Percentiles rank a stretch among this genome's conserved stretches.
Conservation (phyloP, 1,140 invertebrate species). For the Platyscapa corneri region DNA sequence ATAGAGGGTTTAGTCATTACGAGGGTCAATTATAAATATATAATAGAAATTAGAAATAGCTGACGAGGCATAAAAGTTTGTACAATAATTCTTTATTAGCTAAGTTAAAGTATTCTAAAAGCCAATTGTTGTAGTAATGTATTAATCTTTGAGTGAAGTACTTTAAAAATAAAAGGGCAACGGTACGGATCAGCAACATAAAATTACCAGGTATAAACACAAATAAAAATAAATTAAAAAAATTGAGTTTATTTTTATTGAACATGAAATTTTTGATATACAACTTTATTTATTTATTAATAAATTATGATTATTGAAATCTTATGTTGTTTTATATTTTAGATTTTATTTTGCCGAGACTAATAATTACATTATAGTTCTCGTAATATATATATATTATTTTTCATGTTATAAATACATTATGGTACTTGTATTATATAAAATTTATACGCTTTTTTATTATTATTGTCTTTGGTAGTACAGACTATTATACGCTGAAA, state of each 20-base stretch:
- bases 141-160: too few relatives aligned
- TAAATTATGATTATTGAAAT: background rate
- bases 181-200: too few relatives aligned
- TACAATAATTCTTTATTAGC: too few relatives aligned
- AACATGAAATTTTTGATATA: background rate
- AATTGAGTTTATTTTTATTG: too few relatives aligned
- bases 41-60: too few relatives aligned
- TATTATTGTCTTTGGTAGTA: constrained; percentile 18
- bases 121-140: too few relatives aligned
- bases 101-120: too few relatives aligned
- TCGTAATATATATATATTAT: background rate
- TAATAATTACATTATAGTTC: background rate
- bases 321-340: background rate
- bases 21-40: too few relatives aligned
- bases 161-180: too few relatives aligned
- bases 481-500: constrained; percentile 8
- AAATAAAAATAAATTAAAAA: background rate
- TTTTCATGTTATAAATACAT: background rate
- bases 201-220: background rate
- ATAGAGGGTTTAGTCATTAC: too few relatives aligned
- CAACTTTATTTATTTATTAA: background rate
- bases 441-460: background rate
- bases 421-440: background rate
- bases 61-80: too few relatives aligned
- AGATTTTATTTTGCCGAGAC: background rate